phyloP scores from a whole-genome alignment of 2,797 vertebrate genomes.

The Phrynocephalus guinanensis region DNA sequence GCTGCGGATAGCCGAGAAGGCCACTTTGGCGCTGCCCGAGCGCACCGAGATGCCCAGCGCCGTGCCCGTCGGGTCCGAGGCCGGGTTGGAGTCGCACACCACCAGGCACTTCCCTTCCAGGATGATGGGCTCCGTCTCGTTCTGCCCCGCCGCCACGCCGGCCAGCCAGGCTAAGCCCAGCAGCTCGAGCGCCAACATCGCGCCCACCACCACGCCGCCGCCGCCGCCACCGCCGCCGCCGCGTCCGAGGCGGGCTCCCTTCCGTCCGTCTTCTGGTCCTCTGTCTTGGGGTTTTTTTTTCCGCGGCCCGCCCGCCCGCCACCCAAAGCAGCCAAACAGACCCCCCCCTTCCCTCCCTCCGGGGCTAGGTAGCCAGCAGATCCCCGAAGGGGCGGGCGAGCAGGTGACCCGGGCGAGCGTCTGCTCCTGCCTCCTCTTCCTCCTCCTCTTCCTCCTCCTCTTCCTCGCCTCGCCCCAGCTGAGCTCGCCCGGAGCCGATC shows the following conservation, averaged over 20 bases:
- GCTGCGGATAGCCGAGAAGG: constrained; percentile 95
- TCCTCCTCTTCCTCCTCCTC: constrained; percentile 18
- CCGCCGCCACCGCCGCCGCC: not conserved
- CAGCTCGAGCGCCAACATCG: constrained; percentile 75
- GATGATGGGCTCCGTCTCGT: constrained; percentile 96
- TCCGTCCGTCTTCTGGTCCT: constrained; percentile 41
- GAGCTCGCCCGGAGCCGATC: not conserved
- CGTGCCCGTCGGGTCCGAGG: constrained; percentile 93
- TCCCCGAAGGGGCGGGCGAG: constrained; percentile 47
- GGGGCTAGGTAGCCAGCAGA: not conserved
- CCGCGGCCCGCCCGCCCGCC: not conserved
- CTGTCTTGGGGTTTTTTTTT: not conserved
- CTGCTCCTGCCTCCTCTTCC: not conserved
- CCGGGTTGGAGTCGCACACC: constrained; percentile 96
- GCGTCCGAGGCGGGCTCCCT: not conserved
- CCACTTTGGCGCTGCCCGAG: constrained; percentile 95
- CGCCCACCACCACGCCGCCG: not conserved
- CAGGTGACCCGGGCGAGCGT: not conserved
- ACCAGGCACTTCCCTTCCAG: constrained; percentile 97
- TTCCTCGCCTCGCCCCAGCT: constrained; percentile 26
- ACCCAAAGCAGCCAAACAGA: no score
- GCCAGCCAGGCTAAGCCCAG: constrained; percentile 87
- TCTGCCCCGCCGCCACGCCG: constrained; percentile 86
- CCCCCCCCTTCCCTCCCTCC: no score
- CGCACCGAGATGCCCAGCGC: constrained; percentile 98